Evolutionary conservation across 2,113 vertebrate species (phyloP), one percentile per base, ranked within the genome.

Genomic region (Tiliqua scincoides): DNA sequence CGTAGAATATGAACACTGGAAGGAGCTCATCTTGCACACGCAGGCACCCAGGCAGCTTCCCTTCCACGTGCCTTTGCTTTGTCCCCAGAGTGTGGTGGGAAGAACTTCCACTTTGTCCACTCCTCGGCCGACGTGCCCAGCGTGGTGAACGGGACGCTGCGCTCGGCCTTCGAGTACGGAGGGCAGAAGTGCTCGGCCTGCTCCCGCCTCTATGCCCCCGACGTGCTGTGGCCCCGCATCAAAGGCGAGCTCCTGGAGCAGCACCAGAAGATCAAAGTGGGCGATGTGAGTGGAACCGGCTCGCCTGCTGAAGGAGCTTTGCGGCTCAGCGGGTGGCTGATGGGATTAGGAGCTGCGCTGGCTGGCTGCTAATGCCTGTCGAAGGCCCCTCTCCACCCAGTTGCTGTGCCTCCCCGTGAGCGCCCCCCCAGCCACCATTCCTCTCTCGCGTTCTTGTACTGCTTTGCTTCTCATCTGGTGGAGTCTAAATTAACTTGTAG

Each of bases 171-270:
- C 1, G 99, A 99, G 94, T 99, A 97, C 6, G 96, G 98, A 0
- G 99, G 99, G 3, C 98, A 99, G 94, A 99, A 99, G 91, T 99
- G 99, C 92, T 99, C 99, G 0, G 99, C 99, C 63, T 99, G 99
- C 93, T 99, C 99, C 4, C 96, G 99, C 92, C 97, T 99, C 95
- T 99, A 99, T 14, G 97, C 96, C 3, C 98, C 99, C 0, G 94
- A 95, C 93, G 96, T 96, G 0, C 91, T 97, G 93, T 99, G 99
- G 99, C 98, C 98, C 9, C 94, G 95, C 92, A 96, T 99, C 96
- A 97, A 95, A 95, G 94, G 91, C 82, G 94, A 92, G 70, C 97
- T 99, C 70, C 95, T 99, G 94, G 95, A 96, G 91, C 93, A 98
- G 54, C 98, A 97, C 89, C 40, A 91, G 78, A 91, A 97, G 92